Evolutionary conservation across 2,113 vertebrate species (phyloP).

Genomic region (Jaculus jaculus): DNA sequence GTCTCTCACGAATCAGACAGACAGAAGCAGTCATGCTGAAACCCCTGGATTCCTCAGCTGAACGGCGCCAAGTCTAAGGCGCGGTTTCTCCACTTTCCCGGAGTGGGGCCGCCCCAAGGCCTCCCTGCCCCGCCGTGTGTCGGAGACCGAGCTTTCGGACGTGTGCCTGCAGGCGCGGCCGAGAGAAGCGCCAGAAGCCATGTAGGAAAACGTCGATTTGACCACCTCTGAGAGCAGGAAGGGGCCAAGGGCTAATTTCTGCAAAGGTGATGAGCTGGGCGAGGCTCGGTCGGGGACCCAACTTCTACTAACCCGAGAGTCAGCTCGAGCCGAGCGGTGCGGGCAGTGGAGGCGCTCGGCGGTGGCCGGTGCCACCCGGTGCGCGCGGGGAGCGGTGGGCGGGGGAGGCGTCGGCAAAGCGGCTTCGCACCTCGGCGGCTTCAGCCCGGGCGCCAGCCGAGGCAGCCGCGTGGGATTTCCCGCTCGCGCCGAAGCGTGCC

Average conservation of each 20-base stretch:
- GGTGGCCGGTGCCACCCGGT: not conserved
- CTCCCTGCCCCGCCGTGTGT: not conserved
- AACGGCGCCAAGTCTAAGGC: slow-evolving; percentile 50
- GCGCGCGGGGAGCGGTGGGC: not conserved
- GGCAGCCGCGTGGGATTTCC: slow-evolving; percentile 52
- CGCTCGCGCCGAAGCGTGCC: slow-evolving; percentile 9
- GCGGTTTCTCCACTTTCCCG: slow-evolving; percentile 58
- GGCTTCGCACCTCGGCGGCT: slow-evolving; percentile 64
- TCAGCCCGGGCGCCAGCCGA: not conserved
- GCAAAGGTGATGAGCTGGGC: slow-evolving; percentile 41
- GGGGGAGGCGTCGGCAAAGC: not conserved
- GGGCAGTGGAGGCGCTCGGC: not conserved
- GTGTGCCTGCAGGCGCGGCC: not conserved
- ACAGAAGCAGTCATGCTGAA: slow-evolving; percentile 68
- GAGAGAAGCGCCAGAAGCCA: not conserved
- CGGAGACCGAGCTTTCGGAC: not conserved
- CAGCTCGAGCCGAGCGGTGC: not conserved
- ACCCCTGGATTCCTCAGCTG: slow-evolving; percentile 70
- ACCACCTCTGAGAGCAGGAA: slow-evolving; percentile 21
- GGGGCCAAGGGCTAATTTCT: slow-evolving; percentile 33
- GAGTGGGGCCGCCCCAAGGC: not conserved
- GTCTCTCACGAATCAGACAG: slow-evolving; percentile 49
- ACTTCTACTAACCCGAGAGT: not conserved
- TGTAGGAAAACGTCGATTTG: not conserved
- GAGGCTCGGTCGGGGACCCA: not conserved